These are phyloP conservation scores for Lepus townsendii DNA, from an alignment of 2,797 vertebrate genomes.

Conservation along the genomic window DNA sequence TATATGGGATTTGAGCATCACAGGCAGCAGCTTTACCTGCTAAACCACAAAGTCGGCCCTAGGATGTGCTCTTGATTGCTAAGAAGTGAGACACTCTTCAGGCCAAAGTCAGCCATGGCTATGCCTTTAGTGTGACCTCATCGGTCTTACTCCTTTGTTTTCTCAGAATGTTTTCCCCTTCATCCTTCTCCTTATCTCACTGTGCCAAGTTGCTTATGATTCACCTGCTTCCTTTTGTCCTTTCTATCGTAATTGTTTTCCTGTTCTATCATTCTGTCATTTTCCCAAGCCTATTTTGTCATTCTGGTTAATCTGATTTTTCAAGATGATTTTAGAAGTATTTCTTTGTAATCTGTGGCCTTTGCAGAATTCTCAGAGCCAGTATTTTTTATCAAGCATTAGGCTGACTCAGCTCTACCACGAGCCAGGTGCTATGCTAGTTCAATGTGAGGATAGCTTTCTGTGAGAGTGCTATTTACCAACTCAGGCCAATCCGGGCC, in stretches of 20 bases:
- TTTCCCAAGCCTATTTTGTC: constrained; percentile 1
- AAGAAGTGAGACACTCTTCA: not conserved
- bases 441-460: not conserved
- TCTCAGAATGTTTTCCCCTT: not conserved
- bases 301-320: not conserved
- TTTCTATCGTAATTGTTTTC: not conserved
- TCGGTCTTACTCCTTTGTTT: not conserved
- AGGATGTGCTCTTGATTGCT: not conserved
- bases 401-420: not conserved
- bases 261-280: not conserved
- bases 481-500: not conserved
- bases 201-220: constrained; percentile 25
- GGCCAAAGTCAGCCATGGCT: not conserved
- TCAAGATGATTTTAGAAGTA: not conserved
- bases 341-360: constrained; percentile 26
- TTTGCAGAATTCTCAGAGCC: constrained; percentile 52
- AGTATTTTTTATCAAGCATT: not conserved
- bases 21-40: too few species aligned
- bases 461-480: not conserved
- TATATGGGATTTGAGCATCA: too few species aligned
- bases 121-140: not conserved
- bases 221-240: constrained; percentile 31
- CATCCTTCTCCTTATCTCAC: not conserved
- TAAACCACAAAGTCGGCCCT: too few species aligned
- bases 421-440: not conserved